Evolutionary conservation across 2,888 invertebrate genomes (phyloP), one percentile per base, ranked within the genome.

Genomic region (Marasmarcha lunaedactyla): DNA sequence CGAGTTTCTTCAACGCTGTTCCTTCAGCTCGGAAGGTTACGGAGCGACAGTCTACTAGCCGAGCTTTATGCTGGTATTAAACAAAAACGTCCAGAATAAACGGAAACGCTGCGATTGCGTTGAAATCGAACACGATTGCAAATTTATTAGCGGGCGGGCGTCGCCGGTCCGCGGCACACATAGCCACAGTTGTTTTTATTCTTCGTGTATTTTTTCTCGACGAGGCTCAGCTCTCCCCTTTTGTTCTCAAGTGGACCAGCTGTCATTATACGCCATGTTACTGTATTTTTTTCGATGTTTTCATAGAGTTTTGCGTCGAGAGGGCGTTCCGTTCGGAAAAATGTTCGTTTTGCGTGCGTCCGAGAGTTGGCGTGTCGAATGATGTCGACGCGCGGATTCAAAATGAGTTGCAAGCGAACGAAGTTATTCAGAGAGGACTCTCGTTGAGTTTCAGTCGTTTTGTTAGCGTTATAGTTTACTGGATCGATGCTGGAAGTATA

Each of bases 211-310:
- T 83, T 81, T 77, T 83, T 81, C 81, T 77, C 81, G 65, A 67
- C 77, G 77, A 71, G 76, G 59, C 78, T 72, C 72, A 54, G 69
- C 77, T 78, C 73, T 74, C 83, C 79, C 76, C 83, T 74, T 81
- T 83, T 84, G 83, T 84, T 83, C 79, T 83, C 83, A 84, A 84
- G 84, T 84, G 84, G 83, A 81, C 84, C 84, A 84, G 84, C 84
- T 84, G 84, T 84, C 84, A 84, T 84, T 84, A 84, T 84, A 78
- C 83, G 83, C 83, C 76, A 84, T 84, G 84, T 79, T 79, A 81
- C 81, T 76, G 81, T 84, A 68, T 76, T 78, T 81, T 78, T 81
- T 81, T 83, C 69, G 77, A 72, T 70, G 74, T 77, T 81, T 81
- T 84, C 71, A 79, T 81, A 77, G 74, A 81, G 81, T 79, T 81